phyloP scores from a whole-genome alignment of 2,113 vertebrate species.

The Sinocyclocheilus anophthalmus region DNA sequence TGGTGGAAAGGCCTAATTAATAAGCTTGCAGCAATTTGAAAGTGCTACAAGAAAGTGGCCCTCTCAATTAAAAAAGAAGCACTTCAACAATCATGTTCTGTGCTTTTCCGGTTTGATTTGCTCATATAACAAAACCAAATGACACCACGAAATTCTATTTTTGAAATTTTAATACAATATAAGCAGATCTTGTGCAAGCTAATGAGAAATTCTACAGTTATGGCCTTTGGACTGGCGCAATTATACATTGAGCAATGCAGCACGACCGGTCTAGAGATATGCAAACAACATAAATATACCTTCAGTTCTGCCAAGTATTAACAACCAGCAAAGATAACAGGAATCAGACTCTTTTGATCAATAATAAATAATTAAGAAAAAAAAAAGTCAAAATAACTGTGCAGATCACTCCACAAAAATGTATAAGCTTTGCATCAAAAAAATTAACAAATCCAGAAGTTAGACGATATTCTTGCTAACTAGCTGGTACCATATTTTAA shows the following conservation, averaged over 20 bases:
- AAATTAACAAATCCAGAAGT: not conserved
- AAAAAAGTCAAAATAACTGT: not conserved
- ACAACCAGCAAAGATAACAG: conserved; percentile 2
- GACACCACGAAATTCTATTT: no score
- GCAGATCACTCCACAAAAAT: not conserved
- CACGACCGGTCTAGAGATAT: conserved; percentile 1
- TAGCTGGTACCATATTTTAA: not conserved
- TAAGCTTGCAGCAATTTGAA: not conserved
- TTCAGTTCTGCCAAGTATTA: conserved; percentile 5
- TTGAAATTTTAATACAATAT: not conserved
- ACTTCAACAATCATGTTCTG: conserved; percentile 12
- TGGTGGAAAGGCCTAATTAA: not conserved
- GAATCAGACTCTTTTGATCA: not conserved
- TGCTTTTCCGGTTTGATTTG: no score
- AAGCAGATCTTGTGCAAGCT: not conserved
- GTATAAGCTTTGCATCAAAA: not conserved
- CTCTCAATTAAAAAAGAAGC: conserved; percentile 58
- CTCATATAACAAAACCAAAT: not conserved
- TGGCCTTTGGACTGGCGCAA: not conserved
- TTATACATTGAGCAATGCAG: not conserved
- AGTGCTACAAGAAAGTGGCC: not conserved
- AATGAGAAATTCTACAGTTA: conserved; percentile 13
- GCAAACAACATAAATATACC: conserved; percentile 47
- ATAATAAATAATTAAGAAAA: not conserved
- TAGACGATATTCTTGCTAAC: not conserved